These are phyloP conservation scores for Geodia barretti DNA, from an alignment of 37 sponge, comb jelly and placozoan genomes.

Conservation along the genomic window DNA sequence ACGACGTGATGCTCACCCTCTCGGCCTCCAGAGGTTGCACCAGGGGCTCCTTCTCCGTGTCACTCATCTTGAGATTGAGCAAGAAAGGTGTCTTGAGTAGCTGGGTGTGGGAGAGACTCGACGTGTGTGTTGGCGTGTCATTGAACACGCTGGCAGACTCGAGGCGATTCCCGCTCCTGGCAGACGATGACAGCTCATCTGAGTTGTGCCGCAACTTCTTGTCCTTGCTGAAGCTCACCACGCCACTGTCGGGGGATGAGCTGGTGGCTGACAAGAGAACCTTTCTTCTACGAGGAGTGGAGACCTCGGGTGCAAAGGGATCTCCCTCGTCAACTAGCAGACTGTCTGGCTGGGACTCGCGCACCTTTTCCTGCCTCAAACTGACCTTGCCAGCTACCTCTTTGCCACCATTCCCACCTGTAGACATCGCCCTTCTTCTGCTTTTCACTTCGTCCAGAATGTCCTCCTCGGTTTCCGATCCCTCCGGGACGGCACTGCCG, in stretches of 20 bases:
- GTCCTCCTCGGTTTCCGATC: background rate
- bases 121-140: background rate
- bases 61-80: constrained; percentile 29
- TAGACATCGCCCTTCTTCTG: background rate
- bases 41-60: constrained; percentile 21
- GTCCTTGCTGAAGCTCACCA: constrained; percentile 29
- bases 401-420: background rate
- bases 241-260: constrained; percentile 59
- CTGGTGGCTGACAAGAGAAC: constrained; percentile 2
- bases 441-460: background rate
- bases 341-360: background rate
- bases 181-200: constrained; percentile 3
- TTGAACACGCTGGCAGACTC: background rate
- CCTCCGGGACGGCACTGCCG: background rate
- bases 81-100: constrained; percentile 17
- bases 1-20: background rate
- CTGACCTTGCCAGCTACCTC: background rate
- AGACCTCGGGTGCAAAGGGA: constrained; percentile 1
- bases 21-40: constrained; percentile 17
- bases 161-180: no score
- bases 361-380: background rate
- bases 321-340: background rate
- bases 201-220: background rate
- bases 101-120: background rate
- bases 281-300: background rate